These are phyloP conservation scores for Megaustenia siamemsis DNA, from an alignment of 2,888 invertebrate genomes.

Conservation along the genomic window DNA sequence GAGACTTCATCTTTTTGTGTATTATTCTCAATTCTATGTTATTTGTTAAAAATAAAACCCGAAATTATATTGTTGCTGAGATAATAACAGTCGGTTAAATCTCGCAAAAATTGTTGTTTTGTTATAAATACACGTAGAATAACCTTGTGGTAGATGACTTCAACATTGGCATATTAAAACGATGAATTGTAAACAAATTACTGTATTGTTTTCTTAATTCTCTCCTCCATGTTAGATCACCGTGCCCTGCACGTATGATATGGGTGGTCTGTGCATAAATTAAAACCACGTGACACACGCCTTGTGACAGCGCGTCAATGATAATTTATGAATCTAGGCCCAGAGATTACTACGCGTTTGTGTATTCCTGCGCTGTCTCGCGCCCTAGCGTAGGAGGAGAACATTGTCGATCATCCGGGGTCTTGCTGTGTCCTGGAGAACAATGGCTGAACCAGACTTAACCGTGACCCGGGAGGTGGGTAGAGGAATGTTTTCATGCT, in stretches of 20 bases:
- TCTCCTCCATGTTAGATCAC: conserved; percentile 34
- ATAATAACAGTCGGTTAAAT: no score
- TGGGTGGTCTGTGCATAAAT: conserved; percentile 31
- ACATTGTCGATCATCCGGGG: conserved; percentile 46
- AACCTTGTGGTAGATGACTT: no score
- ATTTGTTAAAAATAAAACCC: no score
- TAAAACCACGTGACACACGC: conserved; percentile 22
- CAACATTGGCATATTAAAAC: no score
- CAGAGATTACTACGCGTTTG: conserved; percentile 40
- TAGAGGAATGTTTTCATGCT: background rate
- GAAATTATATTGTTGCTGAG: no score
- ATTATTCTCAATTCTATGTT: no score
- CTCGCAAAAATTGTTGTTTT: no score
- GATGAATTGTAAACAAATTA: background rate
- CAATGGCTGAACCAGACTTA: background rate
- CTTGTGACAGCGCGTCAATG: background rate
- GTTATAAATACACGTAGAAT: no score
- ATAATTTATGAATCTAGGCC: conserved; percentile 38
- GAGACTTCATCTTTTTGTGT: no score
- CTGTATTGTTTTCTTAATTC: background rate
- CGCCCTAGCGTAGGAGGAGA: conserved; percentile 50
- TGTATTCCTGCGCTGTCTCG: conserved; percentile 45
- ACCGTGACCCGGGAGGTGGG: background rate
- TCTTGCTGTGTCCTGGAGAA: conserved; percentile 26
- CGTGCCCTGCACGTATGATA: background rate